A percentile compares a stretch with the other conserved stretches of the same genome.
These are phyloP conservation scores for Sinocyclocheilus anophthalmus DNA, from an alignment of 2,113 vertebrate species.

Conservation along the genomic window DNA sequence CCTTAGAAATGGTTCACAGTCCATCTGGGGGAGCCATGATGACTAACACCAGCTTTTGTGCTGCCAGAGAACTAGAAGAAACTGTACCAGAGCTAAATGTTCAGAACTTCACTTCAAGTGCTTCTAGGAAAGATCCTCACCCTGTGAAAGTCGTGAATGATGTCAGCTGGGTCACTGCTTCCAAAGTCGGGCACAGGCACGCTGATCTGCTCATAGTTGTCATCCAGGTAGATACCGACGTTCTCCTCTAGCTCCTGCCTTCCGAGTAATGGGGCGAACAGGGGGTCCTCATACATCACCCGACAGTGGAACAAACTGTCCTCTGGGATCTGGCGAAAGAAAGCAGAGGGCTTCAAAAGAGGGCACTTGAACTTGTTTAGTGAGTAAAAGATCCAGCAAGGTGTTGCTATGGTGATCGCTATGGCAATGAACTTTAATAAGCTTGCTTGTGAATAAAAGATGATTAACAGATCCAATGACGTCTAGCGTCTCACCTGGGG, in stretches of 20 bases:
- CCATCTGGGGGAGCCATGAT: constrained; percentile 38
- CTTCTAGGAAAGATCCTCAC: constrained; percentile 66
- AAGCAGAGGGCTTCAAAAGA: constrained; percentile 17
- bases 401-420: constrained; percentile 18
- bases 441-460: not conserved
- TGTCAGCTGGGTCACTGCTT: constrained; percentile 88
- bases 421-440: not conserved
- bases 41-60: constrained; percentile 13
- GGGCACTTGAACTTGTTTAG: not conserved
- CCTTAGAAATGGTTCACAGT: constrained; percentile 10
- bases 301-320: constrained; percentile 91
- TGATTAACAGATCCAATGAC: not conserved
- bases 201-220: constrained; percentile 90
- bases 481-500: constrained; percentile 79
- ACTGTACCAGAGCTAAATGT: not conserved
- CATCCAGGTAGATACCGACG: constrained; percentile 88
- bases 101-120: not conserved
- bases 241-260: constrained; percentile 89
- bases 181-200: constrained; percentile 89
- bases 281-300: constrained; percentile 84
- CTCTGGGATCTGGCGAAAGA: constrained; percentile 76
- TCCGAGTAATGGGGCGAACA: constrained; percentile 78
- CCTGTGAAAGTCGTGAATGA: constrained; percentile 93
- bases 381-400: not conserved
- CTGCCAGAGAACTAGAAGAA: constrained; percentile 19